Base-by-base conservation (phyloP, 2,797 vertebrate species). In the Muscicapa comitata region DNA sequence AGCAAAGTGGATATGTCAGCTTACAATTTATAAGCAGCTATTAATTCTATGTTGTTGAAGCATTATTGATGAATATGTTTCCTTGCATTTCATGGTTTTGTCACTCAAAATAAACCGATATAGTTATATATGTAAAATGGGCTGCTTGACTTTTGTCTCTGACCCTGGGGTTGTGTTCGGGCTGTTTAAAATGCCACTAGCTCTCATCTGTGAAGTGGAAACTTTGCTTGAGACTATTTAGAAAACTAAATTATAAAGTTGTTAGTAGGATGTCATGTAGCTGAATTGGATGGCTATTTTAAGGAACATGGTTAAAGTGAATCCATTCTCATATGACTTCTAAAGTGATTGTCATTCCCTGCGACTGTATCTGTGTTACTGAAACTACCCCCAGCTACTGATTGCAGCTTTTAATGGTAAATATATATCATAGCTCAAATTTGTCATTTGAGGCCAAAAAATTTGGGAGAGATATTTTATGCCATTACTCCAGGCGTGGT, bases 41-140 rank as follows among this genome's bases (percentile, higher is more conserved):
- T 85, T 86, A 81, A 90, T 86, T 83, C 82, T 78, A 0, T 93
- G 35, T 78, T 96, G 73, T 96, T 90, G 68, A 93, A 95, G n/a
- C 31, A 11, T 75, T 94, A 68, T 50, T 92, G 86, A 62, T 95
- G 10, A 80, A 65, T 78, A 58, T 93, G 80, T 95, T 92, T 88
- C 76, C 62, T 96, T 95, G 81, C 72, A 29, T 94, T 95, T 95
- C 91, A 83, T 91, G 87, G 57, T 91, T 95, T 94, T 90, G 43
- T 96, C 86, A 90, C 62, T 93, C 91, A 89, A 96, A 97, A 97
- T 96, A 96, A 96, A 97, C 43, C 26, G 76, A 7, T 38, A 48
- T 66, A 88, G 75, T 93, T 86, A 55, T 84, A 55, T 93, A 59
- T 95, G 70, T 94, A 66, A 94, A 94, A 81, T 62, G 73, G 85